phyloP scores from a whole-genome alignment of 2,888 invertebrate genomes.

The Nesidiocoris tenuis region DNA sequence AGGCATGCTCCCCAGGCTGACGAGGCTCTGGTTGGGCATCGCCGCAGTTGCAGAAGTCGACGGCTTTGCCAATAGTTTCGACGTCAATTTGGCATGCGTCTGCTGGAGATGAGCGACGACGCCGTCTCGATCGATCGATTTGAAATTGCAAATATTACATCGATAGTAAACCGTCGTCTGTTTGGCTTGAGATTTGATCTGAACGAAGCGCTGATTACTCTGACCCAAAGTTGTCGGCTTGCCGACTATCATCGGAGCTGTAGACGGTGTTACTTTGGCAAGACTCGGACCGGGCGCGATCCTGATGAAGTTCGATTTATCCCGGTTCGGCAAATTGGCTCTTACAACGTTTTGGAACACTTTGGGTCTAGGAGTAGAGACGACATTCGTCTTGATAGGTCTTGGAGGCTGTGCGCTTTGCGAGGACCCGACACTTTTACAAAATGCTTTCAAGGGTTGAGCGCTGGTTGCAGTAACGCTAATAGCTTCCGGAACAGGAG shows the following conservation, averaged over 20 bases:
- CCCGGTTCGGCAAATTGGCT: neutral
- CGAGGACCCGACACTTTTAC: too few species aligned
- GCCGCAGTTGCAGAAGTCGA: neutral
- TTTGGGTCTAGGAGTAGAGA: neutral
- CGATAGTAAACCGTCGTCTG: neutral
- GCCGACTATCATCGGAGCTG: neutral
- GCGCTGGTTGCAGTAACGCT: neutral
- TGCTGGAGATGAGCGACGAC: conserved; percentile 12
- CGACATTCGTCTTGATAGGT: neutral
- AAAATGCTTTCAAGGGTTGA: neutral
- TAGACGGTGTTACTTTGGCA: neutral
- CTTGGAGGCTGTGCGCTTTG: neutral
- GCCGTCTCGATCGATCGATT: neutral
- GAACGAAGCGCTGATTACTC: neutral
- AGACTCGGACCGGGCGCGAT: neutral
- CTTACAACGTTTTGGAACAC: neutral
- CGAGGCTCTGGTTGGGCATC: neutral
- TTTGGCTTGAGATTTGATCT: neutral
- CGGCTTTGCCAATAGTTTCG: neutral
- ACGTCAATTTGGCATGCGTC: neutral
- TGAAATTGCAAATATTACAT: conserved; percentile 29
- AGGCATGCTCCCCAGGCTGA: neutral
- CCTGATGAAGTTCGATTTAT: neutral
- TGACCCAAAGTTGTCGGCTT: neutral
- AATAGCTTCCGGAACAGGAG: neutral